Evolutionary conservation across 2,113 vertebrate species (phyloP), one percentile per base, ranked within the genome.

Genomic region (Cisticola juncidis): DNA sequence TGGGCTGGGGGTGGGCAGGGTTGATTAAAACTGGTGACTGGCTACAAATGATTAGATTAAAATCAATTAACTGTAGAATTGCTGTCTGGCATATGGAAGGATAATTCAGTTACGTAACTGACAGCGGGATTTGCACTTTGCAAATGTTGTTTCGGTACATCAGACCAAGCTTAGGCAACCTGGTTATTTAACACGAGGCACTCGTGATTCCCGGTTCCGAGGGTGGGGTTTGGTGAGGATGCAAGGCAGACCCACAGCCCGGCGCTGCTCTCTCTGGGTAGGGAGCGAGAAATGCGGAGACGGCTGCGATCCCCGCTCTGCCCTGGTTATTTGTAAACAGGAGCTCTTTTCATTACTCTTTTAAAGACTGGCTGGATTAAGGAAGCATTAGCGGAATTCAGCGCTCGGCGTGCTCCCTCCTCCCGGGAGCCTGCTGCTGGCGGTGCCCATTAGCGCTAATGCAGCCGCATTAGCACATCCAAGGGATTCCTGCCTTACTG

Each of bases 31-130:
- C 86, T 40, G 57, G 73, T 48, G 88, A 58, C 95, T 97, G 94
- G 92, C 97, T 97, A 61, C 87, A 84, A 83, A 81, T 96, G 93
- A 97, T 97, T 81, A 95, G 76, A 96, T 97, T 97, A 96, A 93
- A 95, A 96, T 92, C 96, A 97, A 97, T 97, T 97, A 97, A 97
- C 86, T 81, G 87, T 83, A 40, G 93, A 89, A 62, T 90, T 45
- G 81, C 93, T 89, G 92, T 74, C 95, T 94, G 95, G 88, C 94
- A 89, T 91, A 95, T 80, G 94, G 93, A 68, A 82, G 90, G 94
- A 89, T 95, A 95, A 96, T 95, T 97, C 94, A 80, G 73, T 96
- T 95, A 95, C 51, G 4, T 91, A 97, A 97, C 88, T 4, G 88
- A 62, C 90, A 87, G 87, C 5, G 15, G 94, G 95, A 93, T 96